Evolutionary conservation across 2,888 invertebrate genomes (phyloP).

Genomic region (Urechis unicinctus): DNA sequence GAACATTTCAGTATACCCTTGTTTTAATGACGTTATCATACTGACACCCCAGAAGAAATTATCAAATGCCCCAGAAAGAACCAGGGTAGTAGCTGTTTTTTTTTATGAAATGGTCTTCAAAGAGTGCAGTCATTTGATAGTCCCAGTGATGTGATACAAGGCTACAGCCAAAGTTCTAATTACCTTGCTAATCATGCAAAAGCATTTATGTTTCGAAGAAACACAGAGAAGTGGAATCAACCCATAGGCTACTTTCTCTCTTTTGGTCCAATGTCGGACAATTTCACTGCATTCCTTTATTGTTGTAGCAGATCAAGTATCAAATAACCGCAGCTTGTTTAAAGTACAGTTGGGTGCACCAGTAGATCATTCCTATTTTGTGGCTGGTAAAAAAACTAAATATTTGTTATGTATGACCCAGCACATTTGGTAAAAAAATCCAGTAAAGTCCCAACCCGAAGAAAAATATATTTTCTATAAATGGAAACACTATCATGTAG

Average conservation of each 20-base stretch:
- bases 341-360: not conserved
- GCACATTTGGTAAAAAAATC: not conserved
- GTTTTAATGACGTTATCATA: constrained; percentile 1
- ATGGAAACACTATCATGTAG: no score
- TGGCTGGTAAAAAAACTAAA: not conserved
- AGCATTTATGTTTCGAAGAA: constrained; percentile 5
- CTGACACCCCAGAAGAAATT: not conserved
- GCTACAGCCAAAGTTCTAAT: not conserved
- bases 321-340: constrained; percentile 3
- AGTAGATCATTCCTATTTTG: not conserved
- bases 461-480: no score
- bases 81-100: not conserved
- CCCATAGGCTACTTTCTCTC: constrained; percentile 7
- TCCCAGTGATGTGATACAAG: not conserved
- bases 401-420: not conserved
- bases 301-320: constrained; percentile 2
- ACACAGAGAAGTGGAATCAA: constrained; percentile 4
- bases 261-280: constrained; percentile 2
- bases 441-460: no score
- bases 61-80: not conserved
- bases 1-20: not conserved
- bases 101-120: constrained; percentile 6
- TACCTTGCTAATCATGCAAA: constrained; percentile 6
- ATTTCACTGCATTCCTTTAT: not conserved
- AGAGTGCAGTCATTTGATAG: not conserved